Conservation (phyloP, 2,113 vertebrate species). For the Corythornis madagascariensis region DNA sequence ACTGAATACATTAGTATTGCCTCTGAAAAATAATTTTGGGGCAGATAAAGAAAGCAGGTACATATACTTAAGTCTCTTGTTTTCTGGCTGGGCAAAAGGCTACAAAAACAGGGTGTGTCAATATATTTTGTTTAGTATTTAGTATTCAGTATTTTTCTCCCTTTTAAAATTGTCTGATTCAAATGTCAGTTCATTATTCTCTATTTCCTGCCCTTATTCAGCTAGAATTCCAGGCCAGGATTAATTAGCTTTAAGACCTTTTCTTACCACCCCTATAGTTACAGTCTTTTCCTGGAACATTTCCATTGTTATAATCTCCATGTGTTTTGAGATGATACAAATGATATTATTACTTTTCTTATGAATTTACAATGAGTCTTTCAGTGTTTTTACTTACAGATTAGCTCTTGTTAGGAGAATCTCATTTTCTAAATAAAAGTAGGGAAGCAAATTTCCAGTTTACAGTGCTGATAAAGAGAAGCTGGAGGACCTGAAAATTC, state of each 20-base stretch:
- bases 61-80: neutral
- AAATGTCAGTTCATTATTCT: conserved; percentile 61
- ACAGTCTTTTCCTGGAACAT: conserved; percentile 12
- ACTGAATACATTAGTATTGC: neutral
- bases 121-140: neutral
- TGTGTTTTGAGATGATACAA: conserved; percentile 34
- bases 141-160: conserved; percentile 9
- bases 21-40: conserved; percentile 9
- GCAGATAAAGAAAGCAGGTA: conserved; percentile 22
- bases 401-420: neutral
- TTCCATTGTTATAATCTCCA: conserved; percentile 36
- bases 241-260: conserved; percentile 53
- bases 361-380: conserved; percentile 12
- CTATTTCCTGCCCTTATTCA: conserved; percentile 51
- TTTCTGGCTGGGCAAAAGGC: neutral
- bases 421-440: neutral
- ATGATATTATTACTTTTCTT: neutral
- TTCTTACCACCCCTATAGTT: conserved; percentile 11
- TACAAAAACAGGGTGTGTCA: neutral
- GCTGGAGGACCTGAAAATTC: neutral
- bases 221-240: neutral
- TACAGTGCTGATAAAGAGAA: neutral
- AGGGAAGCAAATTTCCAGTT: neutral
- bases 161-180: conserved; percentile 19
- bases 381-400: neutral